These are phyloP conservation scores for Agapostemon virescens DNA, from an alignment of 2,888 invertebrate genomes.

Conservation along the genomic window DNA sequence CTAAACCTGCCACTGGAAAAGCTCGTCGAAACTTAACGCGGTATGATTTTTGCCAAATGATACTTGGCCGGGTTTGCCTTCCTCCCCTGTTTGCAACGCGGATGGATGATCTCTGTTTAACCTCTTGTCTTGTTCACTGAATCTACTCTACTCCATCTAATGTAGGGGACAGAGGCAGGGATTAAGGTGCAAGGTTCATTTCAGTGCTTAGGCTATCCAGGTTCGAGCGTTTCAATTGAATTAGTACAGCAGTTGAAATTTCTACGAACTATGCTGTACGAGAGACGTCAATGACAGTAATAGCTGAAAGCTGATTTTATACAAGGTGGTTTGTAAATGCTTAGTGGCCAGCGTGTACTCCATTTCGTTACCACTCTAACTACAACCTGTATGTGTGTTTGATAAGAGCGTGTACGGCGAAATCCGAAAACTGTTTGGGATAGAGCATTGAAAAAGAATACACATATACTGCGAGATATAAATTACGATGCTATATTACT, in stretches of 20 bases:
- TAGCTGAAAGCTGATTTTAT: too few relatives aligned
- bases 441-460: too few relatives aligned
- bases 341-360: too few relatives aligned
- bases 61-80: conserved; percentile 23
- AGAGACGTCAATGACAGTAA: too few relatives aligned
- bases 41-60: conserved; percentile 60
- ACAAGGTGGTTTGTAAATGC: too few relatives aligned
- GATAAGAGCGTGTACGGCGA: too few relatives aligned
- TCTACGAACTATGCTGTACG: not conserved
- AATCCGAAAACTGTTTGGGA: too few relatives aligned
- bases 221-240: not conserved
- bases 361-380: too few relatives aligned
- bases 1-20: conserved; percentile 72
- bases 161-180: not conserved
- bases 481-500: too few relatives aligned
- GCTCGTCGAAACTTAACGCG: conserved; percentile 71
- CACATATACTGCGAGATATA: too few relatives aligned
- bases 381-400: too few relatives aligned
- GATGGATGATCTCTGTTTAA: conserved; percentile 12
- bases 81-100: not conserved
- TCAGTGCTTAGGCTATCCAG: not conserved
- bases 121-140: not conserved
- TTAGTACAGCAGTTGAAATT: not conserved
- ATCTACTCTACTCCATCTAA: not conserved
- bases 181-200: not conserved